Base-by-base conservation (phyloP, 2,797 vertebrate species). In the Platyrinchus mystaceus region DNA sequence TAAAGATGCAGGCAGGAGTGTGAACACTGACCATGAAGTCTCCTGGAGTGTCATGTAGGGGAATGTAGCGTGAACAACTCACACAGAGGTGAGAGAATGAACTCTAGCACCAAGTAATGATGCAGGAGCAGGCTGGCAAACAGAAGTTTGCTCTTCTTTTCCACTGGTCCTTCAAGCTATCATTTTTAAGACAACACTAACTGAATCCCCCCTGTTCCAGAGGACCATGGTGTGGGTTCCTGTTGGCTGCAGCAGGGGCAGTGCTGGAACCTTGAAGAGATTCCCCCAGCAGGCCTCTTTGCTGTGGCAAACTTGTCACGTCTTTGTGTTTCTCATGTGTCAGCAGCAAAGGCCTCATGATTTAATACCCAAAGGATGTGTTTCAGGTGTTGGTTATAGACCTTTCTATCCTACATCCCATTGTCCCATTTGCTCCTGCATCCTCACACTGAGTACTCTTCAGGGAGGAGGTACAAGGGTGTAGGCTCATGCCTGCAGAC, bases 11-110 rank as follows among this genome's bases (percentile, higher is more conserved):
- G 64, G 17, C 43, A 56, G n/a, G 64, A 59, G 55, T 27, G 44
- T 26, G 28, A 44, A 10, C n/a, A 4, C 47, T 32, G 73, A 14
- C 46, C n/a, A 7, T 3, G 17, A 34, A 39, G 14, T n/a, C 26
- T 60, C 34, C 84, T 18, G 56, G 36, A 26, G 24, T 1, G 10
- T 27, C 26, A 7, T 8, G 0, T 0, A 7, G 14, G 30, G n/a
- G 7, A 7, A 10, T 7, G 13, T 10, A 24, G 21, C 0, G 0
- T 18, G 36, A n/a, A 7, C 26, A 71, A 23, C 39, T 9, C 26
- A 3, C 14, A 3, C 13, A 5, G 3, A 10, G 3, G 6, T 1
- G 6, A 12, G 10, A 16, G 17, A 46, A 49, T 3, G 24, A 70
- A 12, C 4, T 5, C 32, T 3, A 27, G 46, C 37, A 44, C 44